Evolutionary conservation across 2,113 vertebrate genomes (phyloP).

Genomic region (Brachypodius melanocephalos): DNA sequence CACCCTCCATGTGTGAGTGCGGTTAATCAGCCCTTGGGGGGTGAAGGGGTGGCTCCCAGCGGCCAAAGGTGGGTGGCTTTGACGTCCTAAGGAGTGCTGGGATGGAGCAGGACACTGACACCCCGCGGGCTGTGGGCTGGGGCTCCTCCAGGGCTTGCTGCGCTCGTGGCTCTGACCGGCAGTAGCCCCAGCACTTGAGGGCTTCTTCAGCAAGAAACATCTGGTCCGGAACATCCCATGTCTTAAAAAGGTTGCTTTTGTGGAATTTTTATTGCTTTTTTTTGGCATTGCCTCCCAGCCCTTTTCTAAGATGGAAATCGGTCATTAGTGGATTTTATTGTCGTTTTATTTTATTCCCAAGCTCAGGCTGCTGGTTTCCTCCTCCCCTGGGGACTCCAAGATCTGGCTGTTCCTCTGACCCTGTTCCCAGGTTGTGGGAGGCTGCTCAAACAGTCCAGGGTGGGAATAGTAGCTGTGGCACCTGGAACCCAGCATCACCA

Average conservation of each 20-base stretch:
- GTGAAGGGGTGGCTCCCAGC: not conserved
- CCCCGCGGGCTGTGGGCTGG: fast-evolving
- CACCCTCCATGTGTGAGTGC: not conserved
- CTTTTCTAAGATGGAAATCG: conserved; percentile 16
- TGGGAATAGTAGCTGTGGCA: not conserved
- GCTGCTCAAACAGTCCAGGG: not conserved
- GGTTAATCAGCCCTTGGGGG: not conserved
- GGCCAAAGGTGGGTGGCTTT: not conserved
- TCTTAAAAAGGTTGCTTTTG: conserved; percentile 45
- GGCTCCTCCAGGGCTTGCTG: not conserved
- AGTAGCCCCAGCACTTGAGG: fast-evolving
- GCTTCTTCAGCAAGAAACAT: conserved; percentile 15
- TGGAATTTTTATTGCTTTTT: conserved; percentile 61
- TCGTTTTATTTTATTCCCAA: conserved; percentile 32
- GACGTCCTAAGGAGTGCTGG: not conserved
- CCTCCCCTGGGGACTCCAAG: not conserved
- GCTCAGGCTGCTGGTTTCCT: not conserved
- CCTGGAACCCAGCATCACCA: not conserved
- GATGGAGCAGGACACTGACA: not conserved
- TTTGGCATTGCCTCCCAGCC: not conserved
- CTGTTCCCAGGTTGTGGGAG: not conserved
- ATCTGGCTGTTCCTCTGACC: not conserved
- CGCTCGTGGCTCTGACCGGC: not conserved
- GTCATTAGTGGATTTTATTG: conserved; percentile 19
- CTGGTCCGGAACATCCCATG: conserved; percentile 1